phyloP scores from a whole-genome alignment of 2,797 vertebrate genomes.

The Channallabes apus region DNA sequence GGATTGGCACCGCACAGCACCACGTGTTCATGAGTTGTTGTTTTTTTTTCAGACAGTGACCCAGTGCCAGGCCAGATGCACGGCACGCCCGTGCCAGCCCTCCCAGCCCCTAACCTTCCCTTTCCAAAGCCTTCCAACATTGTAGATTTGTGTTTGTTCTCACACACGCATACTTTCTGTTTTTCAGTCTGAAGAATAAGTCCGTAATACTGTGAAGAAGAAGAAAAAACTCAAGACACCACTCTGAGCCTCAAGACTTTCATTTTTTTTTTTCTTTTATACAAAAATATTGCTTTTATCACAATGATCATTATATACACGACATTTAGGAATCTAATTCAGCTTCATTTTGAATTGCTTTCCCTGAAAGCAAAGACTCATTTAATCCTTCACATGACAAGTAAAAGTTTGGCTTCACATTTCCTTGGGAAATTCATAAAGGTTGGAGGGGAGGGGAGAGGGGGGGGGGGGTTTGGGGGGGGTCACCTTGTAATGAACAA shows the following conservation, averaged over 20 bases:
- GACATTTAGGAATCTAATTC: constrained; percentile 46
- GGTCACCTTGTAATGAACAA: constrained; percentile 34
- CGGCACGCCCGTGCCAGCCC: constrained; percentile 37
- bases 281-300: constrained; percentile 62
- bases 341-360: constrained; percentile 71
- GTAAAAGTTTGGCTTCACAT: constrained; percentile 52
- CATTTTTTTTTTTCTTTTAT: constrained; percentile 57
- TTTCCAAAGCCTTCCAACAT: constrained; percentile 41
- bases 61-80: constrained; percentile 46
- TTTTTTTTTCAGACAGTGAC: constrained; percentile 40
- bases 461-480: not conserved
- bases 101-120: constrained; percentile 18
- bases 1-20: not conserved
- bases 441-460: constrained; percentile 5
- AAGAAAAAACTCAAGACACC: constrained; percentile 17
- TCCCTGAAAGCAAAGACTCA: constrained; percentile 84
- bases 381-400: constrained; percentile 46
- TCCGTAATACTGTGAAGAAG: not conserved
- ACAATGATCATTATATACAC: constrained; percentile 51
- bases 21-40: constrained; percentile 30
- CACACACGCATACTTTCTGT: constrained; percentile 4
- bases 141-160: constrained; percentile 50
- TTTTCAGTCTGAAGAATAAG: not conserved
- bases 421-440: constrained; percentile 64
- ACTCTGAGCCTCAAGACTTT: constrained; percentile 47